Evolutionary conservation across 2,113 vertebrate species (phyloP), one percentile per base, ranked within the genome.

Genomic region (Chloropsis cyanopogon): DNA sequence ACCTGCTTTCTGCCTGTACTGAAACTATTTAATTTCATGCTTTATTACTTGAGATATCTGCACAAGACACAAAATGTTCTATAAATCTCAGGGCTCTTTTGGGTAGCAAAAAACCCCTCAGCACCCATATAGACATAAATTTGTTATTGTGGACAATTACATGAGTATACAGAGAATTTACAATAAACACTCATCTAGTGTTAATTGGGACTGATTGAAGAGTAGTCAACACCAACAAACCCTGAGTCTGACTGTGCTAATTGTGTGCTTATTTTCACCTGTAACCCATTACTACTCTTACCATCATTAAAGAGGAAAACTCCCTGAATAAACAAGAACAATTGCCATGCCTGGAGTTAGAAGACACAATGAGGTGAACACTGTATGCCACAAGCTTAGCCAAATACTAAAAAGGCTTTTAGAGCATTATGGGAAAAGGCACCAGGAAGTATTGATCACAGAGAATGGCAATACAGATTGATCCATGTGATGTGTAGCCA

Each of bases 131-230:
- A 72, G 61, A 88, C 14, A 53, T 44, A 90, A 70, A 93, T 88
- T 73, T 65, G 21, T 64, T 83, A 53, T 59, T 86, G 87, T 86
- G 95, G 82, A 93, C 96, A 96, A 97, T 95, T 94, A 95, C 85
- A 75, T 4, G 6, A 87, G 65, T 64, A 73, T 80, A 87, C 80
- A 78, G 61, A 69, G 35, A 92, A 89, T 20, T 54, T n/a, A 86
- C 78, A 96, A 60, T 84, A 97, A 97, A 97, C 91, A 95, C 66
- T 94, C 80, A 93, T 92, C 85, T 72, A 66, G 17, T 87, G 77
- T 82, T 97, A 96, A 97, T 94, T 95, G 73, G 85, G 83, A 57
- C 80, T 85, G 91, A 97, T 97, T 97, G 91, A 97, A 82, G 79
- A 94, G 65, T 78, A 92, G 93, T 52, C 77, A 89, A 79, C 59